These are phyloP conservation scores for Melanotaenia duboulayi DNA, from an alignment of 2,113 vertebrate species.

Conservation along the genomic window DNA sequence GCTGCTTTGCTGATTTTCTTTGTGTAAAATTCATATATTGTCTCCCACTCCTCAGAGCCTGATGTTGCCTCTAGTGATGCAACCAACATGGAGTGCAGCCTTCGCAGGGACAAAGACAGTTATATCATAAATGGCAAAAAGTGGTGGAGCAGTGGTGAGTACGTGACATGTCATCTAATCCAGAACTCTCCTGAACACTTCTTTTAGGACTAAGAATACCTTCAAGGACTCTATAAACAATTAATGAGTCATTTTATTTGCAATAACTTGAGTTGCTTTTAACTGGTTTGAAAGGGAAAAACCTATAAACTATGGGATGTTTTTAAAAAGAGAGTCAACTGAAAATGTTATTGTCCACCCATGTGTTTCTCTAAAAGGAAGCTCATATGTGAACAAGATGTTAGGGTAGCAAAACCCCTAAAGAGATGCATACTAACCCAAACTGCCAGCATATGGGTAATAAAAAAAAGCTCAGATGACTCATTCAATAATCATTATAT, in stretches of 20 bases:
- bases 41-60: conserved; percentile 83
- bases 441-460: conserved; percentile 26
- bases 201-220: not conserved
- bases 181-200: not conserved
- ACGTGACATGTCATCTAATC: not conserved
- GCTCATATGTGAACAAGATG: conserved; percentile 29
- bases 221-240: not conserved
- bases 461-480: conserved; percentile 11
- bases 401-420: not conserved
- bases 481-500: conserved; percentile 11
- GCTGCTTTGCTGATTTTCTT: not conserved
- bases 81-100: conserved; percentile 90
- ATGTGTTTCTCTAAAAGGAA: not conserved
- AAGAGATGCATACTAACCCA: conserved; percentile 8
- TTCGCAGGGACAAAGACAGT: conserved; percentile 79
- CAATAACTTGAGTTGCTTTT: not conserved
- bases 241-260: not conserved
- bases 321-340: conserved; percentile 6
- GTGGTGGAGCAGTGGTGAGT: conserved; percentile 96
- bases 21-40: not conserved
- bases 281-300: not conserved
- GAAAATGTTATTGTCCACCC: conserved; percentile 6
- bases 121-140: conserved; percentile 92
- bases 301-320: conserved; percentile 1
- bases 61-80: conserved; percentile 94